Evolutionary conservation across 2,888 invertebrate genomes (phyloP), one percentile per base, ranked within the genome.

Genomic region (Microdon myrmicae): DNA sequence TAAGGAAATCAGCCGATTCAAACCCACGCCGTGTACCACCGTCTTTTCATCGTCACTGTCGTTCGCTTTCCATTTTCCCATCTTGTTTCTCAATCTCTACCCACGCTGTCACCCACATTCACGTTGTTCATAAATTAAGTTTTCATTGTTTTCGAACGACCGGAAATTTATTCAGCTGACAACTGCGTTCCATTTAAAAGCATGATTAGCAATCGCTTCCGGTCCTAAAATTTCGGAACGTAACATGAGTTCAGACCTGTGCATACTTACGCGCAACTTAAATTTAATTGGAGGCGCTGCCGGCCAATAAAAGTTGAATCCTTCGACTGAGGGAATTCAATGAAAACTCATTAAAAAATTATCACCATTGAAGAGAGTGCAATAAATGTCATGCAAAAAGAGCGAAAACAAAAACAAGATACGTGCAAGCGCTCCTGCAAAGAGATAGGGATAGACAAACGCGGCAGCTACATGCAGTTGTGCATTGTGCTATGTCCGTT

Each of bases 41-140:
- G 44, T 16, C 20, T 23, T 32, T 39, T 17, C 8, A 32, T 43
- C 41, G 51, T 19, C 23, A 28, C 39, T 58, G 44, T 32, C 38
- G 20, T 14, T 14, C 19, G 29, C 17, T 23, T 8, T n/a, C 13
- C 3, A 16, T 2, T 25, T 3, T 3, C 3, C 28, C n/a, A 4
- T 3, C 12, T 5, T 16, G n/a, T 31, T 26, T 17, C 19, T 16
- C n/a, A 8, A 10, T 17, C 22, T 39, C 17, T 22, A 19, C 9
- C 14, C 23, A 6, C 53, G 8, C 35, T 64, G 45, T n/a, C n/a
- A n/a, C n/a, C n/a, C n/a, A n/a, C n/a, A n/a, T n/a, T n/a, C n/a
- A n/a, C n/a, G n/a, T 56, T 64, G 55, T 64, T 20, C 64, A 64
- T 64, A 58, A 58, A 64, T 64, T 64, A 64, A 47, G 37, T 47